These are phyloP conservation scores for Spongia lamella DNA, from an alignment of 37 sponge, comb jelly and placozoan genomes.

Conservation along the genomic window DNA sequence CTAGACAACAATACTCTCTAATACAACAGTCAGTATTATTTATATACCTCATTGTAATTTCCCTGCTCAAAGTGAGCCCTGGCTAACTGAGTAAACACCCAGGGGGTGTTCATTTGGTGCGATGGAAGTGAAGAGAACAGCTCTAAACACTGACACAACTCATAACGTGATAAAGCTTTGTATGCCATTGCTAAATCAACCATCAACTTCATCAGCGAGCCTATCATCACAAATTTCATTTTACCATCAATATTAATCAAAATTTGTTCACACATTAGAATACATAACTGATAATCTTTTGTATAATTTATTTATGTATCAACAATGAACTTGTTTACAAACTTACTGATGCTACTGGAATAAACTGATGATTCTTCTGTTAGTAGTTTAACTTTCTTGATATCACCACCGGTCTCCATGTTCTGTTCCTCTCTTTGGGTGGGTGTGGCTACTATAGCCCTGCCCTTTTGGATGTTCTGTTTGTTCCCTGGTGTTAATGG, in stretches of 20 bases:
- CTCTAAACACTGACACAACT: constrained; percentile 55
- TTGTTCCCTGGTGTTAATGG: too few relatives aligned
- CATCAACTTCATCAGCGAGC: constrained; percentile 68
- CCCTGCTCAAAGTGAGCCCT: constrained; percentile 71
- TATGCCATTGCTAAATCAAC: constrained; percentile 67
- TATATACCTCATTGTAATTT: constrained; percentile 70
- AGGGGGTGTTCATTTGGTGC: constrained; percentile 66
- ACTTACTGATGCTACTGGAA: neutral
- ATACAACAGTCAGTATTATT: neutral
- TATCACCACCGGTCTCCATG: too few relatives aligned
- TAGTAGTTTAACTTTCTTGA: too few relatives aligned
- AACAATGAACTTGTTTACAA: neutral
- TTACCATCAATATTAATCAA: too few relatives aligned
- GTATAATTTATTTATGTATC: neutral
- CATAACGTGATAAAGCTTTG: constrained; percentile 50
- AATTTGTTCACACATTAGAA: neutral
- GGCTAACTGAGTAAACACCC: constrained; percentile 80
- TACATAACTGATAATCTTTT: neutral
- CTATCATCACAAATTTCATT: neutral
- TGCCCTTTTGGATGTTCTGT: too few relatives aligned
- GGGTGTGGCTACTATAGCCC: too few relatives aligned
- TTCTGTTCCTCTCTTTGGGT: too few relatives aligned
- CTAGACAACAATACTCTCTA: constrained; percentile 4
- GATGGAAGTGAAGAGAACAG: constrained; percentile 70
- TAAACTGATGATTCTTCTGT: too few relatives aligned